Evolutionary conservation across 2,113 vertebrate species (phyloP), one percentile per base, ranked within the genome.

Genomic region (Pluvialis apricaria): DNA sequence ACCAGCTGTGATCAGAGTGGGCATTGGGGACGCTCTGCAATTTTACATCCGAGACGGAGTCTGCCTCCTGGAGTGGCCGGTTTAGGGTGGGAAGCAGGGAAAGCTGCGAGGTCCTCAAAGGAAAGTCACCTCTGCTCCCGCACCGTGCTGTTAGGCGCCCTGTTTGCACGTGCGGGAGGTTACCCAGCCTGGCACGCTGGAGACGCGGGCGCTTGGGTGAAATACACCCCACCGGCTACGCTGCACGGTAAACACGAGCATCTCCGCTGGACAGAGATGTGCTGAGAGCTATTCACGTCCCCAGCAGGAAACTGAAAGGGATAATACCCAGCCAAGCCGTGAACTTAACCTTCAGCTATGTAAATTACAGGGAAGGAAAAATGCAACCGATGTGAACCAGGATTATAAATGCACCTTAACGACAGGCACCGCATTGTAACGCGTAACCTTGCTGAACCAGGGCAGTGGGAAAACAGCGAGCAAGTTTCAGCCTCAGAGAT

Each of bases 271-370:
- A 17, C 6, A 28, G 25, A 36, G 40, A 10, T 12, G 34, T 21
- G 47, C 49, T 64, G 8, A 40, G 36, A 94, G 29, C 55, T 49
- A 19, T 68, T 86, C 52, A 42, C 0, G 0, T 72, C 60, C 45
- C 0, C 12, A 51, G 49, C 22, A 24, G 49, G 6, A 82, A 78
- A 68, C 60, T 15, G 36, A 71, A 83, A 78, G 72, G 66, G 66
- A 32, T 61, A 72, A 82, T 13, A 45, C 54, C 49, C 32, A 55
- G 51, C 3, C 6, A 83, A 73, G 83, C 61, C 2, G 3, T 87
- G 88, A 94, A 79, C 65, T 62, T 68, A 32, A 85, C 73, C 65
- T 68, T 92, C 82, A 90, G 86, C 77, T 68, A 51, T 71, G 76
- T 40, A 86, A 89, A 89, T 76, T 66, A 89, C 19, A 90, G 86